Base-by-base conservation (phyloP, 2,797 vertebrate species). In the Rhadinocentrus ornatus region DNA sequence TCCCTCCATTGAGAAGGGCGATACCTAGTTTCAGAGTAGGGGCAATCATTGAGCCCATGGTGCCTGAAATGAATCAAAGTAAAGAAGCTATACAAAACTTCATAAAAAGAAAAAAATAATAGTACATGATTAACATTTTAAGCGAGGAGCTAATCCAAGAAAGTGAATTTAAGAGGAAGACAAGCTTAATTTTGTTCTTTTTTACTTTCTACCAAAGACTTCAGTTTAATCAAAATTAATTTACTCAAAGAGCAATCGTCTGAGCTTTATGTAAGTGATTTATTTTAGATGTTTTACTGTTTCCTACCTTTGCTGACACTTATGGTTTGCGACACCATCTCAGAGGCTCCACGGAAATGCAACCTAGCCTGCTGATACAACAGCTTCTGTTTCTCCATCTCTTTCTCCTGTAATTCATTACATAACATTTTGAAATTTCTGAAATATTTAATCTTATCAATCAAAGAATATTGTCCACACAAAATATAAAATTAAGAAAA, bases 361-460 rank as follows among this genome's bases (percentile, higher is more conserved):
- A 99, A 89, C 80, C 96, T 93, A 85, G 96, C 96, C 93, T 99
- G 97, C 73, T 98, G 97, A 91, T 97, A 98, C 0, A 97, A 90
- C 75, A 99, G 91, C 86, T 95, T 97, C 88, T 99, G 97, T 75
- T 99, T 99, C 84, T 97, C 96, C 94, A 98, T 95, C 92, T 99
- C 97, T 73, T 99, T 99, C 91, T 98, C 97, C 97, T 99, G 87
- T 50, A 11, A 13, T 67, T n/a, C 35, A 80, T 20, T 67, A 22
- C 35, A 80, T 20, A 70, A 48, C 63, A 4, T 26, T 31, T 12
- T 46, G 44, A 41, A 65, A 34, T 57, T 24, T 29, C 8, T 44
- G 41, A 41, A 65, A 34, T 57, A 46, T 34, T 3, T 3, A 26
- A 24, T 26, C 9, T 35, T 34, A 26, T 52, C 3, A 32, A 46